phyloP scores from a whole-genome alignment of 2,888 invertebrate genomes.

The Hofmannophila pseudospretella region DNA sequence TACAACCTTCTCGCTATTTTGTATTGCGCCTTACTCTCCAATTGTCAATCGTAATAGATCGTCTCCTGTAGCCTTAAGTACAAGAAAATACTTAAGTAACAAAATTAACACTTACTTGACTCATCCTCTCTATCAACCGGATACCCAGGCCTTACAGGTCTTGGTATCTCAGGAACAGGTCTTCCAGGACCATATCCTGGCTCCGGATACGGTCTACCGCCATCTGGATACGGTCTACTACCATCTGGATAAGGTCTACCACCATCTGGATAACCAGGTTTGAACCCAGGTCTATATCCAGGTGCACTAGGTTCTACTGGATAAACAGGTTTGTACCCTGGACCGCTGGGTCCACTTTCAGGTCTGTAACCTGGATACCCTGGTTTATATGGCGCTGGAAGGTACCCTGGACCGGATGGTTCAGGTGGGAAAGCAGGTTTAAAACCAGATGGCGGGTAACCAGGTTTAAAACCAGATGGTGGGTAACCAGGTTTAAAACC shows the following conservation, averaged over 20 bases:
- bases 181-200: slow-evolving; percentile 1
- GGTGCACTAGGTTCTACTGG: slow-evolving; percentile 12
- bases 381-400: slow-evolving; percentile 16
- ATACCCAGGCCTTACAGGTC: slow-evolving; percentile 16
- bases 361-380: slow-evolving; percentile 8
- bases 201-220: slow-evolving; percentile 1
- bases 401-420: slow-evolving; percentile 11
- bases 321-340: slow-evolving; percentile 3
- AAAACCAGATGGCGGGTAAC: slow-evolving; percentile 19
- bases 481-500: slow-evolving; percentile 23
- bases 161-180: slow-evolving; percentile 22
- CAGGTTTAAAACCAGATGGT: slow-evolving; percentile 16
- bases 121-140: slow-evolving; percentile 41
- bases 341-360: slow-evolving; percentile 5
- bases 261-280: slow-evolving; percentile 4
- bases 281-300: slow-evolving; percentile 14
- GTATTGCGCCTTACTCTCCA: too few species aligned
- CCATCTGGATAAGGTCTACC: neutral
- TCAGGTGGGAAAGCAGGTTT: slow-evolving; percentile 15
- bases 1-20: too few species aligned
- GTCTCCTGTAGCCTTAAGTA: too few species aligned
- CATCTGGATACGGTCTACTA: slow-evolving; percentile 6
- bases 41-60: too few species aligned
- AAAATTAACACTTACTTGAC: slow-evolving; percentile 42
- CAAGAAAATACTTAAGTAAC: too few species aligned